phyloP scores from a whole-genome alignment of 2,888 invertebrate genomes.

The Petrolisthes cinctipes region DNA sequence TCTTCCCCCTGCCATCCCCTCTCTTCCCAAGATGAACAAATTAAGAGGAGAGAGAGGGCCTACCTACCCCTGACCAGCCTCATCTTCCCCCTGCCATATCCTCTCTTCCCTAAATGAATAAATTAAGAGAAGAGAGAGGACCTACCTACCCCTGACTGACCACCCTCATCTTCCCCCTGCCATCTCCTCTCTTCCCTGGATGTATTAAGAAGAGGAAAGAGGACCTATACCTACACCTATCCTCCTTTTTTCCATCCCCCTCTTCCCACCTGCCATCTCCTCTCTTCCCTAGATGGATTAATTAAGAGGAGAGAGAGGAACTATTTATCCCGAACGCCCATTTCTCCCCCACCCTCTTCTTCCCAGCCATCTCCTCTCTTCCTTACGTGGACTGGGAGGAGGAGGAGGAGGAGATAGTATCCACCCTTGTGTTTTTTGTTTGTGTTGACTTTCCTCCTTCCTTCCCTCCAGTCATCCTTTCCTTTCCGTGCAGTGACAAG shows the following conservation, averaged over 20 bases:
- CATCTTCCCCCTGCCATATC: slow-evolving; percentile 44
- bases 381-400: background rate
- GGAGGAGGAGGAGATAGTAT: background rate
- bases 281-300: slow-evolving; percentile 4
- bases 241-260: background rate
- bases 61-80: background rate
- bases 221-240: too few species aligned
- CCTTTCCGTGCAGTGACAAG: too few species aligned
- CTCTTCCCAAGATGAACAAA: slow-evolving; percentile 2
- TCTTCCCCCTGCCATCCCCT: slow-evolving; percentile 43
- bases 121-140: background rate
- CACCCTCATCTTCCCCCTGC: too few species aligned
- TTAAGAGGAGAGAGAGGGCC: background rate
- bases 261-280: slow-evolving; percentile 47
- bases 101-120: slow-evolving; percentile 4
- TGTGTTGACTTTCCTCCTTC: background rate
- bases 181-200: too few species aligned
- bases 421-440: background rate
- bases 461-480: background rate
- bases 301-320: background rate
- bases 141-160: too few species aligned
- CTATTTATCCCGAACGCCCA: too few species aligned
- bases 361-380: too few species aligned
- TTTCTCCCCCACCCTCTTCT: too few species aligned
- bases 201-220: too few species aligned